Evolutionary conservation across 64 coral and sea anemone species (phyloP).

Genomic region (Montipora foliosa): DNA sequence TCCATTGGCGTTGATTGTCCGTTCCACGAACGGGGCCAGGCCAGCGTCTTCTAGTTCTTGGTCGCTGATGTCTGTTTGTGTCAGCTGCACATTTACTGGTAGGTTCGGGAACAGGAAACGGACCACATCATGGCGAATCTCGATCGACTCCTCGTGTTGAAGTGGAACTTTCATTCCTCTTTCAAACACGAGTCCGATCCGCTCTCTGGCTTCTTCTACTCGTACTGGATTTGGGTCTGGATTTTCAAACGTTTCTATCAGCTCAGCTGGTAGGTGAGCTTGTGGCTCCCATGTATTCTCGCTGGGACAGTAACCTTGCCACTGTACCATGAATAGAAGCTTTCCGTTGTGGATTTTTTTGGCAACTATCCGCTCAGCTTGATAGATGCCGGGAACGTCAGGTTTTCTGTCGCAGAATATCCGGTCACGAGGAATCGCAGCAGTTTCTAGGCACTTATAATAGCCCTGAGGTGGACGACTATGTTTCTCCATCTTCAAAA

Average conservation of each 20-base stretch:
- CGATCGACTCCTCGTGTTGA: not conserved
- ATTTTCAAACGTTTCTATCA: conserved; percentile 11
- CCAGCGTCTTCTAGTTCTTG: conserved; percentile 10
- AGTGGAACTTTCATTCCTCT: conserved; percentile 18
- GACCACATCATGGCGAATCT: not conserved
- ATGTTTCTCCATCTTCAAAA: no score
- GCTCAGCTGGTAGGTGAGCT: not conserved
- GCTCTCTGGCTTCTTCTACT: not conserved
- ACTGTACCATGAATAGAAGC: not conserved
- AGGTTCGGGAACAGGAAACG: conserved; percentile 13
- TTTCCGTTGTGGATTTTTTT: not conserved
- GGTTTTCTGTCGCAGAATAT: no score
- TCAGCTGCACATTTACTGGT: not conserved
- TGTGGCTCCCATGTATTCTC: conserved; percentile 42
- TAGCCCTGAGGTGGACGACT: no score
- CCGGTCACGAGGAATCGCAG: no score
- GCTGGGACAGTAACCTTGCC: conserved; percentile 22
- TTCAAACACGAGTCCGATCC: conserved; percentile 6
- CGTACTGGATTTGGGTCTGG: not conserved
- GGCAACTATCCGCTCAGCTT: not conserved
- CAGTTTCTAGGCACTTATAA: no score
- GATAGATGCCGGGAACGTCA: no score
- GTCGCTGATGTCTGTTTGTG: not conserved
- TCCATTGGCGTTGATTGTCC: not conserved
- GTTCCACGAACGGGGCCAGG: conserved; percentile 10